Evolutionary conservation across 2,797 vertebrate genomes (phyloP).

Genomic region (Rhinophrynus dorsalis): DNA sequence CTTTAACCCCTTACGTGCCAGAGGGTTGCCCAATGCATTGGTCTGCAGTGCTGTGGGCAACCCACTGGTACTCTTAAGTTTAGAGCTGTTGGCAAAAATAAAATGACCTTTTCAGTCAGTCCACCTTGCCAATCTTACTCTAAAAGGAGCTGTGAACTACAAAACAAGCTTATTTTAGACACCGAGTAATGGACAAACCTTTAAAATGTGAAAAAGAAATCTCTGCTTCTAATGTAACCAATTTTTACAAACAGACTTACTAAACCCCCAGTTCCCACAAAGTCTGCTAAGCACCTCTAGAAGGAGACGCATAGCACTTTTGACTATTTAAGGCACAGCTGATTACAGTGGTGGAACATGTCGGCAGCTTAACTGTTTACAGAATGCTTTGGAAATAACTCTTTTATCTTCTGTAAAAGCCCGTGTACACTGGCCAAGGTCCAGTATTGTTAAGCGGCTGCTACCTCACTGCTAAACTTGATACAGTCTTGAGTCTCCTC

Average conservation of each 20-base stretch:
- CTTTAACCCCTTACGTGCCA: no score
- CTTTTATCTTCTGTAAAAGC: no score
- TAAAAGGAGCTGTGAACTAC: not conserved
- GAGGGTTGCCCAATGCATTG: no score
- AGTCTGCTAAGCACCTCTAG: not conserved
- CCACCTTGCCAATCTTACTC: not conserved
- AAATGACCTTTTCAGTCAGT: no score
- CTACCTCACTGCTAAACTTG: no score
- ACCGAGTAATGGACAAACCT: not conserved
- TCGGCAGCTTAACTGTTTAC: not conserved
- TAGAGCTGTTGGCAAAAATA: no score
- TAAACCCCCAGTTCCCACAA: not conserved
- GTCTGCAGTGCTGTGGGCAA: no score
- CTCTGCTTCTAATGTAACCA: not conserved
- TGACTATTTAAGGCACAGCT: not conserved
- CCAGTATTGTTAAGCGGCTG: no score
- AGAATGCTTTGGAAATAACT: no score
- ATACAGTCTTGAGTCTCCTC: no score
- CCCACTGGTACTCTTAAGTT: no score
- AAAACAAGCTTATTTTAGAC: not conserved
- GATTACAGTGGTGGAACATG: not conserved
- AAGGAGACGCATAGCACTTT: not conserved
- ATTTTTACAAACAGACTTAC: not conserved
- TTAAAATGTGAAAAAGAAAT: not conserved
- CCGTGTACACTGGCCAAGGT: no score